These are phyloP conservation scores for Tillus elongatus DNA, from an alignment of 2,888 invertebrate genomes.

Conservation along the genomic window DNA sequence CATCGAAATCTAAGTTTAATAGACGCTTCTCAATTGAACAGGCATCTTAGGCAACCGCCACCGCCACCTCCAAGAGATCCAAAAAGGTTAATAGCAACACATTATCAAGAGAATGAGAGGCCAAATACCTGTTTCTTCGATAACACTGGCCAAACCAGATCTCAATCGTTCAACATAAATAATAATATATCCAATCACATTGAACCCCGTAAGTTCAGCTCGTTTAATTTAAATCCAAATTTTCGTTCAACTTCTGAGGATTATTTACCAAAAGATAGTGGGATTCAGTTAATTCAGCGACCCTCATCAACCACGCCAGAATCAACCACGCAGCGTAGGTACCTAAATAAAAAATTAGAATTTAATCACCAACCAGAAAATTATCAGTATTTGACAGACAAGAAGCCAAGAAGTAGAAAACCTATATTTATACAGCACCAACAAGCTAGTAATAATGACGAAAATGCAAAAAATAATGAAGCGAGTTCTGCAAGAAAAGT, in stretches of 20 bases:
- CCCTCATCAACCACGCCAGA: conserved; percentile 40
- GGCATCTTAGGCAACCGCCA: conserved; percentile 41
- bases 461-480: conserved; percentile 11
- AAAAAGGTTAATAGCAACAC: conserved; percentile 48
- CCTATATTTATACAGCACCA: conserved; percentile 59
- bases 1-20: conserved; percentile 32
- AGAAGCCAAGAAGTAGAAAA: conserved; percentile 61
- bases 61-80: conserved; percentile 77
- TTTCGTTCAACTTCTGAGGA: conserved; percentile 38
- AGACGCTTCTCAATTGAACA: conserved; percentile 24
- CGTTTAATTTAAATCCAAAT: conserved; percentile 30
- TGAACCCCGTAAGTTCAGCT: conserved; percentile 36
- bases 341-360: conserved; percentile 6
- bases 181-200: conserved; percentile 24
- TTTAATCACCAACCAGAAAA: conserved; percentile 26
- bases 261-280: conserved; percentile 31
- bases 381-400: conserved; percentile 61
- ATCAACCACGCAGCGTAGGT: conserved; percentile 9
- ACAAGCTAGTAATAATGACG: conserved; percentile 39
- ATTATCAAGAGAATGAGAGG: conserved; percentile 37
- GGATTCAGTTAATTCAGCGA: conserved; percentile 29
- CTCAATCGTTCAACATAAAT: conserved; percentile 22
- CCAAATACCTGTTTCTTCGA: conserved; percentile 49
- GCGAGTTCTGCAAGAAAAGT: conserved; percentile 43
- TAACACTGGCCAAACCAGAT: conserved; percentile 22